Percentiles rank a stretch among this genome's conserved stretches.
Evolutionary conservation across 2,113 vertebrate species (phyloP).

Genomic region (Chaetura pelagica): DNA sequence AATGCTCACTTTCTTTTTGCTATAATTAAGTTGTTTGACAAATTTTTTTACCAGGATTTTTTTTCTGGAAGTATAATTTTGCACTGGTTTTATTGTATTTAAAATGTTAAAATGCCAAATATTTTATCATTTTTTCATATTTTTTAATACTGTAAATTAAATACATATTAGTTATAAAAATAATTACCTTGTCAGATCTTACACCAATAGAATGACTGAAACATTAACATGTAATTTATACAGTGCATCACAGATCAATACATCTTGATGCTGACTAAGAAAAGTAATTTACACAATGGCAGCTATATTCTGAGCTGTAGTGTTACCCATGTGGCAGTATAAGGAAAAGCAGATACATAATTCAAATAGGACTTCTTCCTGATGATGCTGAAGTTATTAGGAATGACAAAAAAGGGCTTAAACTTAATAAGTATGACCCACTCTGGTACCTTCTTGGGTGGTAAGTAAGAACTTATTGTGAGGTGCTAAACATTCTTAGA

Average conservation of each 20-base stretch:
- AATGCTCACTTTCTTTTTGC: neutral
- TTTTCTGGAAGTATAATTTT: neutral
- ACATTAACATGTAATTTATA: neutral
- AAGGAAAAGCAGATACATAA: neutral
- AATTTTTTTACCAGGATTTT: neutral
- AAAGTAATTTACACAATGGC: neutral
- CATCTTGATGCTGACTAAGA: neutral
- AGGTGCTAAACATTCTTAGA: neutral
- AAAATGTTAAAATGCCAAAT: neutral
- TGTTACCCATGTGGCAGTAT: neutral
- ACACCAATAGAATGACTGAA: neutral
- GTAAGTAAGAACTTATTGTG: neutral
- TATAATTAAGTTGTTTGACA: neutral
- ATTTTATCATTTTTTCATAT: neutral
- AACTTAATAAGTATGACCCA: neutral
- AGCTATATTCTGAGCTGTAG: neutral
- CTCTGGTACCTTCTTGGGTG: neutral
- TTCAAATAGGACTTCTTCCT: neutral
- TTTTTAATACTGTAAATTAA: neutral
- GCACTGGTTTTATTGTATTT: neutral
- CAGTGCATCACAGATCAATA: neutral
- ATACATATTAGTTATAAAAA: neutral
- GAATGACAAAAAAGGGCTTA: neutral
- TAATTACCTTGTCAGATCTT: neutral
- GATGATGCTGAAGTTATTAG: neutral